Base-by-base conservation (phyloP, 2,888 invertebrate genomes). In the Diplazon laetatorius region DNA sequence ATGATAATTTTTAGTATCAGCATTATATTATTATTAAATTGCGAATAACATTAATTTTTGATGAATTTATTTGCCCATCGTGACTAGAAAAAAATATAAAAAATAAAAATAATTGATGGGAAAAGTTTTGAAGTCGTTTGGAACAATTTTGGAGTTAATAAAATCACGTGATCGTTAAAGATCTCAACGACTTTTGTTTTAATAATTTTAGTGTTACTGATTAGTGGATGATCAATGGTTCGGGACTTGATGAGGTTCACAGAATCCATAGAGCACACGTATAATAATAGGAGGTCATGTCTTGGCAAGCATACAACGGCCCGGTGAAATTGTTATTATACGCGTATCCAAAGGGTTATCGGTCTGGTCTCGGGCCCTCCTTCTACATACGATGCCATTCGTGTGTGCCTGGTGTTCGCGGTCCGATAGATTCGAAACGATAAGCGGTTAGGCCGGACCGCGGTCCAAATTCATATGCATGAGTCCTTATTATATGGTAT, bases 401-500 rank as follows among this genome's bases (percentile, higher is more conserved):
- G n/a, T 35, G 18, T 57, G 37, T 75, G 39, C 42, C 42, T 52
- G 37, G 75, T 57, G 59, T 76, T 80, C 79, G 75, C 68, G 69
- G 81, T 79, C 83, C 84, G 86, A 87, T 88, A 86, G 88, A 87
- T 87, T 84, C 80, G 72, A 75, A 74, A 46, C 76, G 90, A 89
- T 89, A 89, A 87, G 87, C 80, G 80, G 73, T 80, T 84, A 80
- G 85, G 83, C 85, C 84, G 86, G 87, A 86, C 86, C 86, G 84
- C 74, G 74, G 65, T 78, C 85, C 70, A 84, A 87, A 90, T 90
- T 90, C 90, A 89, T 90, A 90, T 87, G 87, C 86, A 87, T 87
- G 87, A 87, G 87, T 82, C 83, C 86, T 90, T 90, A 90, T 90
- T 90, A 89, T 89, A 88, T 89, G 86, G 87, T 86, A 90, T 90